phyloP scores from a whole-genome alignment of 2,113 vertebrate genomes.

The Ammodytes marinus region DNA sequence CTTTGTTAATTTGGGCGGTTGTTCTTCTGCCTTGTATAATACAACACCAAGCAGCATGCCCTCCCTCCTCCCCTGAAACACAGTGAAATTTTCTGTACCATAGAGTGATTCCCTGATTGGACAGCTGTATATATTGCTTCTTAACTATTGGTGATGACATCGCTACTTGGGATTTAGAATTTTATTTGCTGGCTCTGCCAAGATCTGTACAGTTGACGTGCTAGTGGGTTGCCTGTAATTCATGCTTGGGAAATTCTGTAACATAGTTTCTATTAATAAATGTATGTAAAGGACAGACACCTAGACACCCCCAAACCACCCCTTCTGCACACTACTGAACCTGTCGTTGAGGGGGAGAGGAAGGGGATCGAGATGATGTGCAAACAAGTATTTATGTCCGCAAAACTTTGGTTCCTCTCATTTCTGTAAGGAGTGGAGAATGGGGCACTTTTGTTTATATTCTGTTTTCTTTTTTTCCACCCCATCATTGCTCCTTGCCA shows the following conservation, averaged over 20 bases:
- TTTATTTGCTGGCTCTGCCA: constrained; percentile 72
- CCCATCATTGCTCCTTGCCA: constrained; percentile 28
- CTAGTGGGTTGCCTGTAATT: constrained; percentile 83
- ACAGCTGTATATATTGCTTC: constrained; percentile 84
- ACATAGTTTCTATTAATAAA: constrained; percentile 85
- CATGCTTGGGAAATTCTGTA: constrained; percentile 81
- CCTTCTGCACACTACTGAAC: constrained; percentile 71
- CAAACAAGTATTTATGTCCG: constrained; percentile 69
- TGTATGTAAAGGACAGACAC: constrained; percentile 78
- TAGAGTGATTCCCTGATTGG: constrained; percentile 71
- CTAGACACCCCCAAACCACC: constrained; percentile 35
- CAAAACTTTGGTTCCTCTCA: constrained; percentile 43
- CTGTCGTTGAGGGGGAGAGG: constrained; percentile 60
- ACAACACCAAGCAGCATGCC: constrained; percentile 65
- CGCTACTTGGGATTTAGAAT: constrained; percentile 68
- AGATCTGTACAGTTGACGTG: constrained; percentile 83
- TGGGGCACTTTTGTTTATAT: constrained; percentile 59
- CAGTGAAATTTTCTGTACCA: constrained; percentile 71
- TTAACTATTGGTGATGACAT: constrained; percentile 77
- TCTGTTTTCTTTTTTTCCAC: constrained; percentile 37
- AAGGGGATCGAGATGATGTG: constrained; percentile 56
- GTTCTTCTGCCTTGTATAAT: constrained; percentile 73
- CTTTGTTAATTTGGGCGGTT: constrained; percentile 45
- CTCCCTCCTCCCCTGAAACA: background rate
- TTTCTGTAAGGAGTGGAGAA: constrained; percentile 58